Evolutionary conservation across 2,797 vertebrate species (phyloP).

Genomic region (Lutjanus campechanus): DNA sequence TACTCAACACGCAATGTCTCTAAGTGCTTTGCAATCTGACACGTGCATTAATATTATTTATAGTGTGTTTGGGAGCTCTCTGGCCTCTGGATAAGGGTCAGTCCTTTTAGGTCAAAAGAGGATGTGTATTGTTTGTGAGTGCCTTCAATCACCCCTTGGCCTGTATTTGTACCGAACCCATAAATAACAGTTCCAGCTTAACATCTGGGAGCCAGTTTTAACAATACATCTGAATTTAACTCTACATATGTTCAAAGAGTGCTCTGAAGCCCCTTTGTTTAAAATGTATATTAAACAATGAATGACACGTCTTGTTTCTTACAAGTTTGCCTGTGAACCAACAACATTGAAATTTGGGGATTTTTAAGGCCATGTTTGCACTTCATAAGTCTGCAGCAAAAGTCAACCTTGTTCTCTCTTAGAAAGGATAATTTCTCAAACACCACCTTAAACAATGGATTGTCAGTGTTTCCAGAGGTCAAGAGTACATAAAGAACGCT

Average conservation of each 20-base stretch:
- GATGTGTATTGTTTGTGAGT: slow-evolving; percentile 10
- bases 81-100: slow-evolving; percentile 7
- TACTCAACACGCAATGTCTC: background rate
- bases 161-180: background rate
- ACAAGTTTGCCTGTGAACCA: background rate
- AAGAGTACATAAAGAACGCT: background rate
- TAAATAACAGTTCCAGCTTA: background rate
- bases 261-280: background rate
- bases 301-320: background rate
- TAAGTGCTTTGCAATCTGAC: background rate
- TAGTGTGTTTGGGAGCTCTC: slow-evolving; percentile 6
- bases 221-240: background rate
- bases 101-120: slow-evolving; percentile 12
- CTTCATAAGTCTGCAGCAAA: background rate
- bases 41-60: background rate
- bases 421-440: background rate
- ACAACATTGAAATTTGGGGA: background rate
- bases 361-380: background rate
- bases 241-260: background rate
- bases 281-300: background rate
- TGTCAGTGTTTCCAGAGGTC: too few species aligned
- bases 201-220: background rate
- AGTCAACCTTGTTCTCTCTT: background rate
- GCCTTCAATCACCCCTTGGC: background rate
- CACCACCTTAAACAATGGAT: background rate